Conservation (phyloP, 2,797 vertebrate species). For the Odontamblyopus rebecca region DNA sequence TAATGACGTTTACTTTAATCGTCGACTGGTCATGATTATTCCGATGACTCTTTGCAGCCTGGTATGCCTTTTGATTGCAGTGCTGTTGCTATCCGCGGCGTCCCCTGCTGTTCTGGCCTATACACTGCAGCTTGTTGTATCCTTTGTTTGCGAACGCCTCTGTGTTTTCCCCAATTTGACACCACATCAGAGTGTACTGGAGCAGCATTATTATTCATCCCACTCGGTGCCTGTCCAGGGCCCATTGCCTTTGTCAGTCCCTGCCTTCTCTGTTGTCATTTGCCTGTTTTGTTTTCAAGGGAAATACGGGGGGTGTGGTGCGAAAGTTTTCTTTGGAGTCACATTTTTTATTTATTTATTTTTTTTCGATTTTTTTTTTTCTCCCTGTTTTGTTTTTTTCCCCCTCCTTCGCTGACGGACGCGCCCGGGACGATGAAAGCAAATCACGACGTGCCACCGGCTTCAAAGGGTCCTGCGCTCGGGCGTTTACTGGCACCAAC, state of each 20-base stretch:
- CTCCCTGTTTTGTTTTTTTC: neutral
- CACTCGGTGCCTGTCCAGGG: conserved; percentile 46
- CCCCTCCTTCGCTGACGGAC: conserved; percentile 56
- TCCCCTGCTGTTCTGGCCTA: neutral
- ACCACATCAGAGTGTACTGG: conserved; percentile 47
- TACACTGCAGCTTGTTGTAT: neutral
- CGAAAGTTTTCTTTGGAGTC: conserved; percentile 64
- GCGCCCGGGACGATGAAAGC: conserved; percentile 65
- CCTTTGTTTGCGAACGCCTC: conserved; percentile 1
- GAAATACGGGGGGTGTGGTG: conserved; percentile 30
- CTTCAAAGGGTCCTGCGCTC: conserved; percentile 65
- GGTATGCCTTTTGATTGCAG: neutral
- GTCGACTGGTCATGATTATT: too few relatives aligned
- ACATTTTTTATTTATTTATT: conserved; percentile 31
- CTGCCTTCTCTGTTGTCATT: conserved; percentile 41
- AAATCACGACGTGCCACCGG: conserved; percentile 54
- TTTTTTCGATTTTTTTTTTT: conserved; percentile 28
- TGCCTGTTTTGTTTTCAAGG: conserved; percentile 41
- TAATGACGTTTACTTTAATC: too few relatives aligned
- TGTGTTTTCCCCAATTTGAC: conserved; percentile 29
- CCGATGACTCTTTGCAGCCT: too few relatives aligned
- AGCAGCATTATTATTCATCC: conserved; percentile 53
- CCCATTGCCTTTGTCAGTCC: conserved; percentile 45
- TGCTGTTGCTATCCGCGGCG: neutral
- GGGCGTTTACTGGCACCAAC: conserved; percentile 62